Evolutionary conservation across 2,888 invertebrate species (phyloP), one percentile per base, ranked within the genome.

Genomic region (Schizotus pectinicornis): DNA sequence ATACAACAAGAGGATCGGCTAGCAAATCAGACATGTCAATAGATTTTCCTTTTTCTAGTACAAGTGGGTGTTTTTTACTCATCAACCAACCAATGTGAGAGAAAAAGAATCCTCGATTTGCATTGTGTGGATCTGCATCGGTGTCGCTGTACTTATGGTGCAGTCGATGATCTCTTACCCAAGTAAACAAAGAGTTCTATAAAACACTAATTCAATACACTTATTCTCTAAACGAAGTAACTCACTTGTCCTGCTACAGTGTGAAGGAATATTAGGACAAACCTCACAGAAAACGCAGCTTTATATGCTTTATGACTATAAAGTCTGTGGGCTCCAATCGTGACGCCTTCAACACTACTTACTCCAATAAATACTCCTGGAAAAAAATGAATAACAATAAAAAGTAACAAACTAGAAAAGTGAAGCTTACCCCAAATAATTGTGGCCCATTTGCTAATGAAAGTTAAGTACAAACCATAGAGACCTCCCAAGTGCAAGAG

Each of bases 81-180:
- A 94, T 84, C 12, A 94, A 80, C 94, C 94, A 95, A 5, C 94
- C 94, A 47, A 94, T 85, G 75, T 95, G 94, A 1, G 89, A 85
- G 79, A 94, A 95, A 82, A 94, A 94, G 81, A 95, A 93, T 0
- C 94, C 94, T 39, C 91, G 81, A 41, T 82, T 85, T 0, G 90
- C 84, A 74, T 92, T 92, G 78, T 92, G 92, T 0, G 92, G 93
- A 75, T 93, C 92, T 0, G 85, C 91, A 67, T 90, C 87, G 0
- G 87, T 88, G 67, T 88, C 88, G 62, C 84, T 85, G 80, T 87
- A 92, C 72, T 91, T 91, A 78, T 93, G 92, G 70, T 93, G 92
- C 59, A 89, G 86, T 5, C 91, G 83, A 74, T 94, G 93, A 73
- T 92, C 91, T 22, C 91, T 81, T n/a, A 84, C 86, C 92, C 92